These are phyloP conservation scores for Sebastiscus albofasciatus DNA, from an alignment of 2,797 vertebrate species.

Conservation along the genomic window DNA sequence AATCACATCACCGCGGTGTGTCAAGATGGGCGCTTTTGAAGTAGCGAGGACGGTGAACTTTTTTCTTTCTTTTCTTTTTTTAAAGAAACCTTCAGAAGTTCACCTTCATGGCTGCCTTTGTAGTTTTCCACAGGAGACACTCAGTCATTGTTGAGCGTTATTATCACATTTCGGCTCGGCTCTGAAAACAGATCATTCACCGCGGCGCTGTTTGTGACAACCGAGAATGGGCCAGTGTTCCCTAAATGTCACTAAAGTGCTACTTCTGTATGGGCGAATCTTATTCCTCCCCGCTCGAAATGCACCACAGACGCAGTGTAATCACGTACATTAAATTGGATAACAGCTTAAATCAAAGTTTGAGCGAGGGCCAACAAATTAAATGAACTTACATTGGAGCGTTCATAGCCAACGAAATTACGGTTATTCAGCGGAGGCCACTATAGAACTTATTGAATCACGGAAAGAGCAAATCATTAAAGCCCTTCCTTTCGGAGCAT, in stretches of 20 bases:
- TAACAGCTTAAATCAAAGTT: slow-evolving; percentile 49
- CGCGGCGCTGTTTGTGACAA: slow-evolving; percentile 16
- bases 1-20: slow-evolving; percentile 38
- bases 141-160: slow-evolving; percentile 39
- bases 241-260: slow-evolving; percentile 42
- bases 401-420: slow-evolving; percentile 36
- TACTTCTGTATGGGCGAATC: background rate
- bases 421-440: slow-evolving; percentile 18
- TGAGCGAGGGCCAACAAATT: slow-evolving; percentile 44
- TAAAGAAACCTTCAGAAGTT: slow-evolving; percentile 47
- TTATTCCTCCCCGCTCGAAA: slow-evolving; percentile 8
- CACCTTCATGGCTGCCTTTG: slow-evolving; percentile 59
- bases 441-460: slow-evolving; percentile 36
- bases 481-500: slow-evolving; percentile 27
- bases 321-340: slow-evolving; percentile 23
- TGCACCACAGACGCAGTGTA: slow-evolving; percentile 15
- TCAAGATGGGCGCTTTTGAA: slow-evolving; percentile 51
- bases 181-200: slow-evolving; percentile 44
- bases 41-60: slow-evolving; percentile 1
- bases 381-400: slow-evolving; percentile 41
- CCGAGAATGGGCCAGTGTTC: slow-evolving; percentile 23
- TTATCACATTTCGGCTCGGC: slow-evolving; percentile 27
- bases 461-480: slow-evolving; percentile 55
- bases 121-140: slow-evolving; percentile 39
- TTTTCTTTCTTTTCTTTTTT: background rate